Evolutionary conservation across 2,797 vertebrate species (phyloP).

Genomic region (Rhinoraja longicauda): DNA sequence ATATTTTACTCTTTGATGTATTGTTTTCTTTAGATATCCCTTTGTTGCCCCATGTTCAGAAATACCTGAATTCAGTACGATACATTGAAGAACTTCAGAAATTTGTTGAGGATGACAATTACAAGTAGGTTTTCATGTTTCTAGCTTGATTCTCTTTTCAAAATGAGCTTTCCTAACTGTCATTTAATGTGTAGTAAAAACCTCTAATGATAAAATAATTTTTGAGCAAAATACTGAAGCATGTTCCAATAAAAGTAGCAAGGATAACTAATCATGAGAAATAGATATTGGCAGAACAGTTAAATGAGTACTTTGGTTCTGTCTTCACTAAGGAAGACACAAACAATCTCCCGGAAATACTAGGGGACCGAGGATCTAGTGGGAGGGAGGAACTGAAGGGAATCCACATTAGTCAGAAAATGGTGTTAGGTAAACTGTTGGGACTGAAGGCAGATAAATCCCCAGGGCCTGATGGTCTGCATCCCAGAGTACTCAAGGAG

Average conservation of each 20-base stretch:
- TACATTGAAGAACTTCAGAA: conserved; percentile 98
- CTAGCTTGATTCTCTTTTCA: neutral
- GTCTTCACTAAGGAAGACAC: no score
- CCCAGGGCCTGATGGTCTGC: no score
- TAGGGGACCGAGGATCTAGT: no score
- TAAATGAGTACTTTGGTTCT: no score
- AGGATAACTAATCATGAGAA: neutral
- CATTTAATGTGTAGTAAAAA: neutral
- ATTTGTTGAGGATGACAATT: conserved; percentile 98
- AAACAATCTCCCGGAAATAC: no score
- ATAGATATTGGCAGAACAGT: no score
- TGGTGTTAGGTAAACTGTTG: no score
- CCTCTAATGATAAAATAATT: neutral
- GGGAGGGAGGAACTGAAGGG: no score
- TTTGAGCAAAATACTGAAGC: neutral
- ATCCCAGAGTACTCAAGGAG: no score
- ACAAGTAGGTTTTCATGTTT: conserved; percentile 73
- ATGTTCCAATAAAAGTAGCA: neutral
- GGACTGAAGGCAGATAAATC: no score
- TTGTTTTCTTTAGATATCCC: conserved; percentile 69
- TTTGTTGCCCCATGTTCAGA: conserved; percentile 91
- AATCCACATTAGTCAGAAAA: no score
- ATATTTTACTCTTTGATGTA: conserved; percentile 42
- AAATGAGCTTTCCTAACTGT: neutral
- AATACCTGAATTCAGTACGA: conserved; percentile 92